A percentile compares a stretch with the other conserved stretches of the same genome.
Evolutionary conservation across 2,797 vertebrate species (phyloP).

Genomic region (Ptychadena robeensis): DNA sequence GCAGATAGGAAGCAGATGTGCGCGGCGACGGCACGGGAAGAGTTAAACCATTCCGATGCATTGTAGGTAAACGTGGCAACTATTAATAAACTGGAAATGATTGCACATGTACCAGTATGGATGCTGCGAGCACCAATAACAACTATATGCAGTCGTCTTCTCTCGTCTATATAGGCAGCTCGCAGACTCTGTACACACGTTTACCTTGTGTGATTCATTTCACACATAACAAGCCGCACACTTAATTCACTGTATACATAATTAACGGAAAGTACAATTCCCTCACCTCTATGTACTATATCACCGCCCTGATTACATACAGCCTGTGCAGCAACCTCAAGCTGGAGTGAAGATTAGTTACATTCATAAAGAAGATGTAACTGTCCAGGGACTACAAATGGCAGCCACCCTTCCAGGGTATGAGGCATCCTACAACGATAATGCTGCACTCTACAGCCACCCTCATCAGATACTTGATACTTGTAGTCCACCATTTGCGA

Average conservation of each 20-base stretch:
- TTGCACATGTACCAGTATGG: too few species aligned
- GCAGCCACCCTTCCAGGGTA: not conserved
- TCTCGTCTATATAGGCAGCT: too few species aligned
- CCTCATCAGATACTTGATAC: too few species aligned
- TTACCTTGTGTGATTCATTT: not conserved
- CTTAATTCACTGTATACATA: not conserved
- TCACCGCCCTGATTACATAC: not conserved
- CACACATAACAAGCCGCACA: not conserved
- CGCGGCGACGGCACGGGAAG: not conserved
- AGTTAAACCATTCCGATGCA: not conserved
- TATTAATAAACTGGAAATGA: not conserved
- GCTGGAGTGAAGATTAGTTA: not conserved
- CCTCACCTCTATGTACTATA: not conserved
- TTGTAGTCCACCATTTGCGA: too few species aligned
- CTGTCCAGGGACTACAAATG: not conserved
- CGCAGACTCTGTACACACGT: too few species aligned
- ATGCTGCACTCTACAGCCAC: not conserved
- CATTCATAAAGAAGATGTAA: not conserved
- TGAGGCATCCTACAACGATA: not conserved
- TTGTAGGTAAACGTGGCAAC: not conserved
- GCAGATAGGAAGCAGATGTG: not conserved
- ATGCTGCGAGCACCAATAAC: too few species aligned
- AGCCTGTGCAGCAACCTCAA: not conserved
- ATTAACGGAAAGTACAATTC: not conserved
- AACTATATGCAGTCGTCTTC: too few species aligned